Evolutionary conservation across 2,113 vertebrate genomes (phyloP), one percentile per base, ranked within the genome.

Genomic region (Galemys pyrenaicus): DNA sequence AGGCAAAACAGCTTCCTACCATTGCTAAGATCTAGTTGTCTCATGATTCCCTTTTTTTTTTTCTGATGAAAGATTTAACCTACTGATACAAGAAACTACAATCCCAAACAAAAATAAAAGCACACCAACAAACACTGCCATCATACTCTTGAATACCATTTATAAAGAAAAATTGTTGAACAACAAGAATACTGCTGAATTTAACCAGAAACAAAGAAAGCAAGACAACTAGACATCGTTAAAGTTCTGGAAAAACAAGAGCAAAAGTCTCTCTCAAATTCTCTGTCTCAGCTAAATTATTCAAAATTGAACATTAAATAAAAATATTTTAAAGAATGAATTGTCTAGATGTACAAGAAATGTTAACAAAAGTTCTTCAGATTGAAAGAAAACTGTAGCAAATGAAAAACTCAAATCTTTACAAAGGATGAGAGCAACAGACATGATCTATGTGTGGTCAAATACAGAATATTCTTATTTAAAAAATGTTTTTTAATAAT

Each of bases 131-230:
- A 37, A 32, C 16, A 37, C 74, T 65, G 15, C 68, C 92, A 37
- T 41, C 37, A 89, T 19, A 86, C 32, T 65, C 12, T 58, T 58
- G 37, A 71, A 70, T 80, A 84, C 35, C 30, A 70, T 11, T 70
- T 70, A 90, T 46, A 56, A 87, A 67, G 26, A 87, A 30, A 81
- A 83, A 87, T 51, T 44, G 32, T 86, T 81, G 71, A 83, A 75
- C 67, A 77, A 88, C 70, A 20, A 56, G 19, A 92, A 37, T 51
- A 5, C 8, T n/a, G 3, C 51, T 65, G 24, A 74, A n/a, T 77
- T 86, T 89, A 71, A 65, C 20, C 19, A 94, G 37, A 89, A 87
- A 37, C 5, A 87, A 39, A 3, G 24, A 77, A 39, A 67, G 6
- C n/a, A 49, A 83, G 32, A 71, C 28, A 79, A 87, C 49, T 35